Evolutionary conservation across 2,797 vertebrate species (phyloP).

Genomic region (Erithacus rubecula): DNA sequence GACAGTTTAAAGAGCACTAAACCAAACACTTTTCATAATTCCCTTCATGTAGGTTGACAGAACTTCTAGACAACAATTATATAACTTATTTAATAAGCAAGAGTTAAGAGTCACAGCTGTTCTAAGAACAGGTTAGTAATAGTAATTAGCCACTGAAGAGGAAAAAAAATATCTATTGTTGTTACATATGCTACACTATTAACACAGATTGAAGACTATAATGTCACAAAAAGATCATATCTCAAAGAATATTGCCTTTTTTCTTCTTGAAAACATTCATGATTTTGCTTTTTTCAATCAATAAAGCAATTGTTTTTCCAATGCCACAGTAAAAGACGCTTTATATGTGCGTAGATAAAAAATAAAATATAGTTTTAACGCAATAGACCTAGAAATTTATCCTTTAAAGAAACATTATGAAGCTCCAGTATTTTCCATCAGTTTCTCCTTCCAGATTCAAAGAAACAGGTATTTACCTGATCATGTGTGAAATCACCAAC

Average conservation of each 20-base stretch:
- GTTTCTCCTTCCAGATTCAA: not conserved
- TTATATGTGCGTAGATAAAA: not conserved
- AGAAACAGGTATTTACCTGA: constrained; percentile 77
- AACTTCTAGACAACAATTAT: not conserved
- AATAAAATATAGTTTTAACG: not conserved
- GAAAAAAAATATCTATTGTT: not conserved
- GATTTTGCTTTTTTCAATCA: not conserved
- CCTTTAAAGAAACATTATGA: not conserved
- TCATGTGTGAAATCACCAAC: constrained; percentile 97
- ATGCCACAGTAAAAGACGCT: not conserved
- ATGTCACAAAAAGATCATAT: not conserved
- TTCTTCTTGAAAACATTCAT: not conserved
- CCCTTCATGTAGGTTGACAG: not conserved
- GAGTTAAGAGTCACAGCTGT: not conserved
- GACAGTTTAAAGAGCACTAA: not conserved
- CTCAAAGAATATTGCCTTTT: not conserved
- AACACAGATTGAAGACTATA: not conserved
- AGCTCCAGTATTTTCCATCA: not conserved
- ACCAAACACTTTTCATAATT: not conserved
- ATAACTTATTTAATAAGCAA: not conserved
- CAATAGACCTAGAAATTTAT: not conserved
- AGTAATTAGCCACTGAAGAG: not conserved
- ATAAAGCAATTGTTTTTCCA: not conserved
- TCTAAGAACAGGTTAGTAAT: not conserved
- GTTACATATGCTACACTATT: not conserved